phyloP scores from a whole-genome alignment of 2,113 vertebrate genomes.

The Aythya baeri region DNA sequence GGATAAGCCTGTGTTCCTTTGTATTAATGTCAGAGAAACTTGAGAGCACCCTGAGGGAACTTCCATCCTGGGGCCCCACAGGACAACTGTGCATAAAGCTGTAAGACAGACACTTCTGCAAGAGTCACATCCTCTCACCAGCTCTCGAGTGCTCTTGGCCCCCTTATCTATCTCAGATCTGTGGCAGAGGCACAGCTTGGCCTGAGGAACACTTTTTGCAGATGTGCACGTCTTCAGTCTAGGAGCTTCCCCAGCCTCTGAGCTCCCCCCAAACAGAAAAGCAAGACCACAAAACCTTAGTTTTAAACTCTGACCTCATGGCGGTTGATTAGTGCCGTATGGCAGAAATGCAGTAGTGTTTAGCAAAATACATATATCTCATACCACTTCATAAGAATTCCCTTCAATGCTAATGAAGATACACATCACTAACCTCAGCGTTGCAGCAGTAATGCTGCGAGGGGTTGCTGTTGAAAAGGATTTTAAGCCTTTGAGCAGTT shows the following conservation, averaged over 20 bases:
- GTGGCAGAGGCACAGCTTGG: not conserved
- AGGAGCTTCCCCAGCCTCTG: not conserved
- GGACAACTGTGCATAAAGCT: no score
- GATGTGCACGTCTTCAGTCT: not conserved
- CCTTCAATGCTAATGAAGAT: not conserved
- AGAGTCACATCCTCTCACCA: not conserved
- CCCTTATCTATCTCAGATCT: not conserved
- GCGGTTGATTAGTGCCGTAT: not conserved
- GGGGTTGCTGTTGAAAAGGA: not conserved
- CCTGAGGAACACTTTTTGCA: not conserved
- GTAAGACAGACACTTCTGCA: not conserved
- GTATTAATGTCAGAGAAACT: not conserved
- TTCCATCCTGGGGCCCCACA: not conserved
- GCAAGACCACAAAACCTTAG: not conserved
- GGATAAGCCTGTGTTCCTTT: not conserved
- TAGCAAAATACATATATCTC: not conserved
- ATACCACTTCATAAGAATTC: not conserved
- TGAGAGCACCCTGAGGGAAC: not conserved
- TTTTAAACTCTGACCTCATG: not conserved
- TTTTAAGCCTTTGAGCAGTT: not conserved
- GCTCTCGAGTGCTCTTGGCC: not conserved
- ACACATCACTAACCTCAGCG: not conserved
- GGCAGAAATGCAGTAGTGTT: not conserved
- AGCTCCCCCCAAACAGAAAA: not conserved
- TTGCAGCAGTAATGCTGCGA: rapidly evolving